Evolutionary conservation across 2,888 invertebrate species (phyloP), one percentile per base, ranked within the genome.

Genomic region (Mycalesis mineus): DNA sequence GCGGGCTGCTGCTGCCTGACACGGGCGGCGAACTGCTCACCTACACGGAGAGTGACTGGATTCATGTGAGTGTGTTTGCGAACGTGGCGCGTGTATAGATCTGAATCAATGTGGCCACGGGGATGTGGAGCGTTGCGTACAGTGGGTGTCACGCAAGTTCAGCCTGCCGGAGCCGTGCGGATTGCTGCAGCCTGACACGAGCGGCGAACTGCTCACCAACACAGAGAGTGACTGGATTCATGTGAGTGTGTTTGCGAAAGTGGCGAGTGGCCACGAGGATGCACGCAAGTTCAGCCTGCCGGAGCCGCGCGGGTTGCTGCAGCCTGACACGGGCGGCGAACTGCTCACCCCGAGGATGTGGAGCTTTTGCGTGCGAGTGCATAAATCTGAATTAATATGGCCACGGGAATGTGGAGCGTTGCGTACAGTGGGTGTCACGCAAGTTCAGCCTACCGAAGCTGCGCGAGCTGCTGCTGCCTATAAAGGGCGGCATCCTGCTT

Each of bases 41-140:
- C 13, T 91, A 94, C 76, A 85, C 91, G n/a, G 83, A 91, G 42
- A 89, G 92, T 3, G 84, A 92, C 65, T 89, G 91, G 82, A 72
- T 81, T 33, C 79, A 82, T 76, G 87, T 87, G 40, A 29, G 36
- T 11, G 22, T 22, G 22, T 22, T 2, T 22, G 5, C 22, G 22
- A 5, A 22, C 22, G 2, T 40, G 22, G 22, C 7, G 8, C 9
- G 4, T 41, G 3, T 41, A 17, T 4, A 14, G 14, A 7, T 7
- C 33, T 7, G 33, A 7, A 2, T 1, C 40, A 14, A 40, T 40
- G 15, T 91, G 73, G 74, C 53, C 70, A 73, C 0, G 68, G 70
- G n/a, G 91, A 91, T 74, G 88, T 92, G 72, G 74, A 74, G 56
- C 83, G 88, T 33, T 91, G 91, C 86, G 79, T 91, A 74, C 79